Conservation (phyloP, 2,113 vertebrate genomes). For the Siniperca knerii region DNA sequence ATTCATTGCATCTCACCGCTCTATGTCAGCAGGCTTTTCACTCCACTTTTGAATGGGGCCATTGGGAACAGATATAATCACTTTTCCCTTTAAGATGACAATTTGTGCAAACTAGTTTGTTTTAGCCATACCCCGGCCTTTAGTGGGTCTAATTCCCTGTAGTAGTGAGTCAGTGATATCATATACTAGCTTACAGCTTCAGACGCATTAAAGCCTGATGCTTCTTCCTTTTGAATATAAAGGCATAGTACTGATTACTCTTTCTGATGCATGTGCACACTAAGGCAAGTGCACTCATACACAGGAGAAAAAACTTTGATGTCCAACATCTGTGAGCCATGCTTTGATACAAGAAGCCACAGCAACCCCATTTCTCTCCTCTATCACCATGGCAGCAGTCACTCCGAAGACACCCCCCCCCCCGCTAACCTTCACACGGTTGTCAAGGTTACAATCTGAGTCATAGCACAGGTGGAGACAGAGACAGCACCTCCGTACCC, state of each 20-base stretch:
- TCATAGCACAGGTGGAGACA: conserved; percentile 62
- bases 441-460: conserved; percentile 77
- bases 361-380: conserved; percentile 37
- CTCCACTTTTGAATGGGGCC: no score
- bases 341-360: conserved; percentile 50
- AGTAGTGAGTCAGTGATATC: conserved; percentile 12
- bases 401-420: conserved; percentile 26
- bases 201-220: conserved; percentile 14
- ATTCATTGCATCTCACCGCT: no score
- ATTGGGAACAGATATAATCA: no score
- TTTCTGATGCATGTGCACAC: conserved; percentile 14
- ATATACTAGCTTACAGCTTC: not conserved
- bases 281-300: conserved; percentile 10
- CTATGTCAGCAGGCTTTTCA: no score
- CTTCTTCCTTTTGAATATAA: conserved; percentile 35
- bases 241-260: conserved; percentile 23
- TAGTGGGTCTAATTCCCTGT: not conserved
- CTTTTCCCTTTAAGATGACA: no score
- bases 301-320: conserved; percentile 67
- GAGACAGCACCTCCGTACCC: conserved; percentile 30
- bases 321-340: conserved; percentile 56
- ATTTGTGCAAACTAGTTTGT: not conserved
- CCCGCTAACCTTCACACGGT: conserved; percentile 68
- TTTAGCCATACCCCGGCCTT: not conserved
- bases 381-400: conserved; percentile 72